These are phyloP conservation scores for Lepeophtheirus salmonis DNA, from an alignment of 1,140 invertebrate species.

Conservation along the genomic window DNA sequence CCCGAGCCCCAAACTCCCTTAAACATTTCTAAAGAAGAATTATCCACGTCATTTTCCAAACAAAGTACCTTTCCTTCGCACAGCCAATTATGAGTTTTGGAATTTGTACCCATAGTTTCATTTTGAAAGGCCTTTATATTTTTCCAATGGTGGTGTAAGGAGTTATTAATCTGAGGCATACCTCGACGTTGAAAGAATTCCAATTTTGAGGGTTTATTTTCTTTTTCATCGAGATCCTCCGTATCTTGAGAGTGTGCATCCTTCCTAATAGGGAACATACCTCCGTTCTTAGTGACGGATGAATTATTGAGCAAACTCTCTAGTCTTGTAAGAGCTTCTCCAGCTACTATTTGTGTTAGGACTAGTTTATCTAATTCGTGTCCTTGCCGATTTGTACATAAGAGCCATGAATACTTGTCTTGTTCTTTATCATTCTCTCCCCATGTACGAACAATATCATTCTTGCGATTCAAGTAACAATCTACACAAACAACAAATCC, in stretches of 20 bases:
- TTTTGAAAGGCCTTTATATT: no score
- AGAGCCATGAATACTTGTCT: conserved; percentile 57
- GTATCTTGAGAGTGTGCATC: no score
- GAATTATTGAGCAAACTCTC: conserved; percentile 54
- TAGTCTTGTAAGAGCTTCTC: conserved; percentile 52
- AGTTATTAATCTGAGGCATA: no score
- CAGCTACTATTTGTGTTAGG: conserved; percentile 82
- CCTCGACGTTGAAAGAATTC: no score
- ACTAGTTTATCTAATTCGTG: conserved; percentile 67
- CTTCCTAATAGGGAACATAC: no score
- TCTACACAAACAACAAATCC: conserved; percentile 94
- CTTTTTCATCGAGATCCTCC: no score
- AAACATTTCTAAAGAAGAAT: conserved; percentile 29
- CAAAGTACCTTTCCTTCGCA: conserved; percentile 71
- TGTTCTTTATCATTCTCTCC: conserved; percentile 32
- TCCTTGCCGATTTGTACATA: conserved; percentile 55
- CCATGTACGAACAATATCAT: conserved; percentile 35
- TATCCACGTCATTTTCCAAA: conserved; percentile 51
- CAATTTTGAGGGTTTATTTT: no score
- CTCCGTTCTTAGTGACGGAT: no score
- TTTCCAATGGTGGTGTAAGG: no score
- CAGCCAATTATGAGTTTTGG: conserved; percentile 62
- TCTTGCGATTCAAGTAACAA: conserved; percentile 59
- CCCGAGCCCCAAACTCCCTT: conserved; percentile 86
- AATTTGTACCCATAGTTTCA: no score